Percentiles rank a stretch among this genome's conserved stretches.
phyloP scores from a whole-genome alignment of 2,113 vertebrate genomes.

The Mesitornis unicolor region DNA sequence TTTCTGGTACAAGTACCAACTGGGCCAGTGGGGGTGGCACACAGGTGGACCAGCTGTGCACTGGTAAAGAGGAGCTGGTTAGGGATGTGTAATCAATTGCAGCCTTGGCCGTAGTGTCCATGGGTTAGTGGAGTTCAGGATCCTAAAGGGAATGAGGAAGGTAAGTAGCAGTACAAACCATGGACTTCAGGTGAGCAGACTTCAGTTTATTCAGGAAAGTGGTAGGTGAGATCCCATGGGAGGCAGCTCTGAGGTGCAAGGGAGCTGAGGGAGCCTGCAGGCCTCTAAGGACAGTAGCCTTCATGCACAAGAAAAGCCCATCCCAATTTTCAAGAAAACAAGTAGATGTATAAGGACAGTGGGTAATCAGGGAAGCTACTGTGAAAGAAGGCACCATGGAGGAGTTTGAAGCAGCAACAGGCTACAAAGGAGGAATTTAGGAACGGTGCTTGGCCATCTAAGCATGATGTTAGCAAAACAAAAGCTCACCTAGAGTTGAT shows the following conservation, averaged over 20 bases:
- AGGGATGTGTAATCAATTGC: background rate
- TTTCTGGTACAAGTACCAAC: background rate
- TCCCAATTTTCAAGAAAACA: background rate
- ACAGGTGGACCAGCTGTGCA: background rate
- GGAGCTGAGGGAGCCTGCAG: background rate
- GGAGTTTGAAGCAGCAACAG: background rate
- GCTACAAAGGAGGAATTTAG: background rate
- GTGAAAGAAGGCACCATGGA: background rate
- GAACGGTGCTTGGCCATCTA: background rate
- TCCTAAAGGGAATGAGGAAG: background rate
- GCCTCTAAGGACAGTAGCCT: background rate
- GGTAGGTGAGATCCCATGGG: background rate
- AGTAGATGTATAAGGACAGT: background rate
- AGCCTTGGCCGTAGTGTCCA: background rate
- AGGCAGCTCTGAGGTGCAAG: background rate
- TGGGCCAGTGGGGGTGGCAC: fast-evolving
- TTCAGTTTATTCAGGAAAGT: background rate
- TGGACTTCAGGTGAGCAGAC: background rate
- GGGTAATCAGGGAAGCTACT: background rate
- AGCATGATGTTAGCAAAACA: background rate
- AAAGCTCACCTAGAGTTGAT: background rate
- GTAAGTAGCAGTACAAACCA: background rate
- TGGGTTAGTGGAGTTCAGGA: background rate
- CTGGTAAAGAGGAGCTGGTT: background rate
- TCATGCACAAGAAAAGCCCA: background rate